phyloP scores from a whole-genome alignment of 2,888 invertebrate species.

The Macrostomum cliftonense region DNA sequence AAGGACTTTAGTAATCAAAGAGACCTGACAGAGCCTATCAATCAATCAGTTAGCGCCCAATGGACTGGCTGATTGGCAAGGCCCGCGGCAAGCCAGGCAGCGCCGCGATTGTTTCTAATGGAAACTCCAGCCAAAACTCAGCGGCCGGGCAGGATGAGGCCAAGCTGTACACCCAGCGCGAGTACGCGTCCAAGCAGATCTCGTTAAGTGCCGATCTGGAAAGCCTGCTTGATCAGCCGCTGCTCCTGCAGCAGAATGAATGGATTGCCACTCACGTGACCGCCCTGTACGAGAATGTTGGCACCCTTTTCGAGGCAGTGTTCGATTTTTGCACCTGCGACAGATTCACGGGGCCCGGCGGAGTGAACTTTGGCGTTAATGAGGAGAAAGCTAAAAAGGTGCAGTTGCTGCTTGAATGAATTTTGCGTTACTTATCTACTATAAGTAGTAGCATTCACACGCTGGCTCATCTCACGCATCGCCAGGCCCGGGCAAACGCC shows the following conservation, averaged over 20 bases:
- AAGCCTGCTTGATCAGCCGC: too few species aligned
- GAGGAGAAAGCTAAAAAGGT: conserved; percentile 2
- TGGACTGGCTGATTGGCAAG: conserved; percentile 12
- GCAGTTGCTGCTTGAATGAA: too few species aligned
- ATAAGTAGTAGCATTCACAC: too few species aligned
- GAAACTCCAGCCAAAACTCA: not conserved
- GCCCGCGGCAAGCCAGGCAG: conserved; percentile 6
- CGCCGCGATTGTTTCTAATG: conserved; percentile 1
- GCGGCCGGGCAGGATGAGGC: conserved; percentile 3
- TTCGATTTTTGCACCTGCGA: conserved; percentile 9
- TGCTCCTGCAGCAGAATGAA: conserved; percentile 3
- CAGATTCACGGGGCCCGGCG: not conserved
- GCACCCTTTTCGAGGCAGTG: conserved; percentile 8
- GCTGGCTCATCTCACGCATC: too few species aligned
- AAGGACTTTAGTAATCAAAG: too few species aligned
- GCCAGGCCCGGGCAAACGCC: not conserved
- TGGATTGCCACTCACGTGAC: conserved; percentile 10
- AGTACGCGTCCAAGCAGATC: conserved; percentile 3
- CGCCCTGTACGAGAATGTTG: conserved; percentile 9
- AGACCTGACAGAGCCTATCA: too few species aligned
- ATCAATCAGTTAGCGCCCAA: not conserved
- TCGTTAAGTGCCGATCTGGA: not conserved
- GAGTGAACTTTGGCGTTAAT: not conserved
- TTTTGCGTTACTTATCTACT: too few species aligned
- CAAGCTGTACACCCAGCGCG: conserved; percentile 1